phyloP scores from a whole-genome alignment of 2,797 vertebrate genomes.

The Monodelphis domestica region DNA sequence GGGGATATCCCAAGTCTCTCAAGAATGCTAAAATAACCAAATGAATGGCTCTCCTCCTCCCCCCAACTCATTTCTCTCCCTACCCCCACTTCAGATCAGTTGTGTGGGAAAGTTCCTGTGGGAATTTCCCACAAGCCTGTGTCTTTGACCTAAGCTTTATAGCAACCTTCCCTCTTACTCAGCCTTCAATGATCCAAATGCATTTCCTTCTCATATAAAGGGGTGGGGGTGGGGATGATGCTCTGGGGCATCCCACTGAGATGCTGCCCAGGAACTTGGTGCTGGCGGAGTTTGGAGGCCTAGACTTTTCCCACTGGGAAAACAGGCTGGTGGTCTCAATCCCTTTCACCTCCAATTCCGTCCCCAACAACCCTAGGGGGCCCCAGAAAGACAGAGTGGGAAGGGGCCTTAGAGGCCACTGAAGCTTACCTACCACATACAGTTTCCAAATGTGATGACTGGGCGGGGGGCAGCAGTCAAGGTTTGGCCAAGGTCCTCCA shows the following conservation, averaged over 20 bases:
- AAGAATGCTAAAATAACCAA: constrained; percentile 78
- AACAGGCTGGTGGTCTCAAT: not conserved
- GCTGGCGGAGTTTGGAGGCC: constrained; percentile 18
- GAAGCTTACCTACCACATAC: not conserved
- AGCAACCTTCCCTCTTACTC: constrained; percentile 71
- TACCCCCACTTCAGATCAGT: constrained; percentile 64
- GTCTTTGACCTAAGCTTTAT: constrained; percentile 63
- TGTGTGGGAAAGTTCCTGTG: constrained; percentile 80
- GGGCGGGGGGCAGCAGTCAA: too few species aligned
- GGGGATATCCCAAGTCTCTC: constrained; percentile 68
- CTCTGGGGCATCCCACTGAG: not conserved
- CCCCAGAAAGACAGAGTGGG: constrained; percentile 33
- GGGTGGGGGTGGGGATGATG: not conserved
- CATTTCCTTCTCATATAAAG: constrained; percentile 40
- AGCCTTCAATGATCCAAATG: constrained; percentile 62
- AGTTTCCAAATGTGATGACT: not conserved
- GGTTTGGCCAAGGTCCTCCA: constrained; percentile 10
- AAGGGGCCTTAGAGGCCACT: constrained; percentile 43
- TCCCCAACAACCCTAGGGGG: constrained; percentile 28
- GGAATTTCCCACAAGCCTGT: constrained; percentile 77
- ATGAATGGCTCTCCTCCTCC: constrained; percentile 69
- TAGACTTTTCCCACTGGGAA: constrained; percentile 38
- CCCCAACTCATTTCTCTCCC: constrained; percentile 62
- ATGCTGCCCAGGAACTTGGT: not conserved
- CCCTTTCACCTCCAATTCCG: not conserved